Base-by-base conservation (phyloP, 2,113 vertebrate genomes). In the Castor canadensis region DNA sequence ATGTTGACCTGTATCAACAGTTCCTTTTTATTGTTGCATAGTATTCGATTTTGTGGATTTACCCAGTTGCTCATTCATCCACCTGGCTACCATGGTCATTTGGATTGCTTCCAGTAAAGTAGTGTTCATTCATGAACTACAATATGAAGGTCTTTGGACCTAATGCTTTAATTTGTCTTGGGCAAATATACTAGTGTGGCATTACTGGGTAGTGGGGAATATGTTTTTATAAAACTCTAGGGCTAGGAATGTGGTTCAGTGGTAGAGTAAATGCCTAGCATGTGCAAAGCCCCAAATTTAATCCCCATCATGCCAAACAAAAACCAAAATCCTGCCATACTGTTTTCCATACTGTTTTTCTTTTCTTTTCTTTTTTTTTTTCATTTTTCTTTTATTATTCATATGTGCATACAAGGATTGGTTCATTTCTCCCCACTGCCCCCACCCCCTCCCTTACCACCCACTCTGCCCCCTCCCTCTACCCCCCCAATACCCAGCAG, bases 41-140 rank as follows among this genome's bases (percentile, higher is more conserved):
- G 22, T 89, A 30, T 60, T 91, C 15, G 3, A 0, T 66, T 81
- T 15, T 80, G 9, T 45, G 5, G 16, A 56, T 76, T 82, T n/a
- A 47, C 28, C 22, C 12, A 82, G 35, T 89, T 62, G n/a, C 82
- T 72, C 20, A 73, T 93, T 89, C 47, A 60, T 75, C 75, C 35
- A 77, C 26, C 9, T 87, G 24, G 40, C 54, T 90, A 56, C n/a
- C n/a, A 79, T 66, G 38, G 22, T n/a, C 24, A 40, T 28, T 83
- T 89, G 62, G 12, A 47, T 96, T 86, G 54, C 80, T 94, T 89
- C 3, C 35, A n/a, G 15, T 64, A 94, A 91, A 30, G 56, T 20
- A 22, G 3, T 86, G n/a, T 67, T 60, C 79, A 64, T 62, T n/a
- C 82, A 62, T 83, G 73, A 81, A 71, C 1, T 87, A 71, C 45